Evolutionary conservation across 2,888 invertebrate species (phyloP).

Genomic region (Unio delphinus): DNA sequence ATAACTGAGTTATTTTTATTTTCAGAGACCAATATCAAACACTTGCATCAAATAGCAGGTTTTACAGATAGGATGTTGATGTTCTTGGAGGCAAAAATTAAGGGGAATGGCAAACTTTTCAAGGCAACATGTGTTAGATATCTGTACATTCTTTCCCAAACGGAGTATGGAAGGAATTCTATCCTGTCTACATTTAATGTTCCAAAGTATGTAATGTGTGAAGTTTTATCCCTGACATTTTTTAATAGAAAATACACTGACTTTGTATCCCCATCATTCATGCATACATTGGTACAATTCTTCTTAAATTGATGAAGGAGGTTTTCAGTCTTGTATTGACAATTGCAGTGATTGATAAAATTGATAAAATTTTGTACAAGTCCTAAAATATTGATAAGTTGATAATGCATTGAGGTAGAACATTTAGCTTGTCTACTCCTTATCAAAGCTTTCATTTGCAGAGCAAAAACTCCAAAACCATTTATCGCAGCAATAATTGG

Average conservation of each 20-base stretch:
- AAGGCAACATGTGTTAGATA: constrained; percentile 47
- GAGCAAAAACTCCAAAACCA: no score
- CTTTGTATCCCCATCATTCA: no score
- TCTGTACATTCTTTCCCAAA: constrained; percentile 52
- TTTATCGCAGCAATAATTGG: no score
- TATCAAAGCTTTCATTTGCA: no score
- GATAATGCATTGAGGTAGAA: no score
- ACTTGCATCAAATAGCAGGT: constrained; percentile 34
- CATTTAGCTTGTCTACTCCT: no score
- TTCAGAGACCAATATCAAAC: constrained; percentile 48
- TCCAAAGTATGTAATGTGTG: constrained; percentile 35
- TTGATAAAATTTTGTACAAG: no score
- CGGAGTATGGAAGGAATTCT: constrained; percentile 43
- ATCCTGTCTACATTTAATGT: constrained; percentile 51
- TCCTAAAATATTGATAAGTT: no score
- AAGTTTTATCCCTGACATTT: not conserved
- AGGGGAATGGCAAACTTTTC: constrained; percentile 47
- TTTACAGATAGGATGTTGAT: constrained; percentile 40
- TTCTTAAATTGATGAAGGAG: no score
- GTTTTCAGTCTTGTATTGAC: no score
- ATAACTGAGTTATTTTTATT: not conserved
- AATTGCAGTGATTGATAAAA: no score
- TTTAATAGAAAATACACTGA: not conserved
- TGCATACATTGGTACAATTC: no score
- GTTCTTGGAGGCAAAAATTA: constrained; percentile 51